These are phyloP conservation scores for Amblyjoppa fuscipennis DNA, from an alignment of 2,888 invertebrate species.

Conservation along the genomic window DNA sequence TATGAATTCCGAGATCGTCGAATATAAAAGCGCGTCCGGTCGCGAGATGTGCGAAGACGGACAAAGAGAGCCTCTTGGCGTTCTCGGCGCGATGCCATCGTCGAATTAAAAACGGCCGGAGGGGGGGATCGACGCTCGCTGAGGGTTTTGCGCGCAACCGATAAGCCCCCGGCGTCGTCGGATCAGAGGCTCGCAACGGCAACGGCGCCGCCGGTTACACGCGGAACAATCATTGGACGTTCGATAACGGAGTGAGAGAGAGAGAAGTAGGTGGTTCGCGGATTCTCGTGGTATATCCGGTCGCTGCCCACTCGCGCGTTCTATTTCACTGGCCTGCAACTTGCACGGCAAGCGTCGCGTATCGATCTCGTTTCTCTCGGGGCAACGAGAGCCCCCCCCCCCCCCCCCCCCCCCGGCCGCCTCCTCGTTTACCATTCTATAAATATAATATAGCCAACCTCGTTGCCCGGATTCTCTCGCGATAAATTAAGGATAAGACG, in stretches of 20 bases:
- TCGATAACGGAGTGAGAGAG: constrained; percentile 19
- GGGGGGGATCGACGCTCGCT: not conserved
- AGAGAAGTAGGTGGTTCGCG: constrained; percentile 23
- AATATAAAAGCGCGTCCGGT: constrained; percentile 12
- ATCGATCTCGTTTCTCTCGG: constrained; percentile 35
- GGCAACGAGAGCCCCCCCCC: not conserved
- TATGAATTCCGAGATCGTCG: constrained; percentile 17
- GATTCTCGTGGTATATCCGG: constrained; percentile 3
- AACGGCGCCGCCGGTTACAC: constrained; percentile 22
- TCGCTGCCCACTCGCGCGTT: constrained; percentile 28
- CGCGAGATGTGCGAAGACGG: constrained; percentile 12
- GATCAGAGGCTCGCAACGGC: constrained; percentile 19
- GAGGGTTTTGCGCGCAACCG: not conserved
- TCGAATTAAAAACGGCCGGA: not conserved
- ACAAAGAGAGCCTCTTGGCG: constrained; percentile 1
- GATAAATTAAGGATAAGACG: constrained; percentile 13
- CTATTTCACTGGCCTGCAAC: constrained; percentile 28
- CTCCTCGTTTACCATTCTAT: constrained; percentile 15
- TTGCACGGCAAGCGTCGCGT: not conserved
- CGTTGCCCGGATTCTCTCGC: not conserved
- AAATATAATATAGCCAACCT: constrained; percentile 13
- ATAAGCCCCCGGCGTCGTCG: constrained; percentile 24
- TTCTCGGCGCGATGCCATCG: not conserved
- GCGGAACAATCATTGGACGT: constrained; percentile 27
- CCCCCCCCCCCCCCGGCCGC: not conserved